phyloP scores from a whole-genome alignment of 2,888 invertebrate species.

The Dryobota labecula region DNA sequence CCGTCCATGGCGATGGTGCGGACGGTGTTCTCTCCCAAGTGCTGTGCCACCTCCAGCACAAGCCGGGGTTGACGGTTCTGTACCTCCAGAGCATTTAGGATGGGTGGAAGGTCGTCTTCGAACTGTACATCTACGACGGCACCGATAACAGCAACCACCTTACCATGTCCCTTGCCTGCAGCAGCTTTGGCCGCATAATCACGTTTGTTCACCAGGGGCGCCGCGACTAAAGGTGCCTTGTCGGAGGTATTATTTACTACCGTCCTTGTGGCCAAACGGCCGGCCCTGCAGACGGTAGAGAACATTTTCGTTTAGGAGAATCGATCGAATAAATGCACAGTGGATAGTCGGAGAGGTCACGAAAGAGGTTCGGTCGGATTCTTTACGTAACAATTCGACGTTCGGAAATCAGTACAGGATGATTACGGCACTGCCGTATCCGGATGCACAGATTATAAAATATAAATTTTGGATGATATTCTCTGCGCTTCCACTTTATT shows the following conservation, averaged over 20 bases:
- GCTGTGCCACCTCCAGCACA: conserved; percentile 97
- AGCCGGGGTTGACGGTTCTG: conserved; percentile 94
- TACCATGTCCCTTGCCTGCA: conserved; percentile 88
- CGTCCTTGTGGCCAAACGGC: conserved; percentile 88
- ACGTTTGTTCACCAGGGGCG: conserved; percentile 84
- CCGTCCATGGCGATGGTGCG: conserved; percentile 98
- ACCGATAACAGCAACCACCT: conserved; percentile 98
- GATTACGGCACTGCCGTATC: conserved; percentile 65
- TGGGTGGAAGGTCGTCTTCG: conserved; percentile 97
- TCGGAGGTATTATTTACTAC: conserved; percentile 89
- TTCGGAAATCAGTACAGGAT: conserved; percentile 58
- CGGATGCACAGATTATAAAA: conserved; percentile 53
- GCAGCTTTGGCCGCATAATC: conserved; percentile 85
- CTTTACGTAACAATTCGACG: conserved; percentile 82
- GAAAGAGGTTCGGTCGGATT: conserved; percentile 73
- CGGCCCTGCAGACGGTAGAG: conserved; percentile 88
- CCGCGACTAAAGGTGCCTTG: conserved; percentile 88
- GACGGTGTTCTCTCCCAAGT: conserved; percentile 97
- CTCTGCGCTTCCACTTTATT: conserved; percentile 3
- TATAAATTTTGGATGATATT: conserved; percentile 18
- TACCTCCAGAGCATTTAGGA: conserved; percentile 98
- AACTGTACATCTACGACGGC: conserved; percentile 99
- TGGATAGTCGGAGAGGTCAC: conserved; percentile 71
- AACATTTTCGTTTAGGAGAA: conserved; percentile 83
- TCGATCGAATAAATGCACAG: conserved; percentile 78